Evolutionary conservation across 1,140 invertebrate genomes (phyloP).

Genomic region (Drosophila watanabei): DNA sequence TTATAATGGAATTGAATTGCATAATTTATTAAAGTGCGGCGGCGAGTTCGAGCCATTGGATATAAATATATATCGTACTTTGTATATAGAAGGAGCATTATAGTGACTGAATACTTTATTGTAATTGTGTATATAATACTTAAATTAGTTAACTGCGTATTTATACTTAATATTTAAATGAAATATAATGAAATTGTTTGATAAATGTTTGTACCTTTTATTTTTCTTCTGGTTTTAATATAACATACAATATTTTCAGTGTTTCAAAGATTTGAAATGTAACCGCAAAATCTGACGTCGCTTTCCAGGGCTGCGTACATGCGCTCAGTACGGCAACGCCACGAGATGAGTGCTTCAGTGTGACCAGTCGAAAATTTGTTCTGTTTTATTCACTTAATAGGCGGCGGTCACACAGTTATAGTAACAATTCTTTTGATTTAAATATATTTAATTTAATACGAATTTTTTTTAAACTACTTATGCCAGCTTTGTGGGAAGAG

Average conservation of each 20-base stretch:
- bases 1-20: slow-evolving; percentile 67
- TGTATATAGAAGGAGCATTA: slow-evolving; percentile 79
- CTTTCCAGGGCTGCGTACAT: not conserved
- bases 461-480: not conserved
- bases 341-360: not conserved
- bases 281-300: not conserved
- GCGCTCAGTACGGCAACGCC: not conserved
- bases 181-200: slow-evolving; percentile 81
- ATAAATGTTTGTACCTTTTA: slow-evolving; percentile 42
- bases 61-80: slow-evolving; percentile 59
- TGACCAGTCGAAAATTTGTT: not conserved
- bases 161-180: slow-evolving; percentile 81
- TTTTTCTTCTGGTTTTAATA: not conserved
- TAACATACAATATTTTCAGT: not conserved
- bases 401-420: not conserved
- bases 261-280: not conserved
- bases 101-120: slow-evolving; percentile 84
- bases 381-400: fast-evolving
- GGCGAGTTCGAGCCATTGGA: slow-evolving; percentile 57
- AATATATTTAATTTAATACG: not conserved
- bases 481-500: not conserved
- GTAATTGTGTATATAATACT: slow-evolving; percentile 84
- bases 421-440: not conserved
- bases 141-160: slow-evolving; percentile 75
- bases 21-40: slow-evolving; percentile 71